A percentile compares a stretch with the other conserved stretches of the same genome.
phyloP scores from a whole-genome alignment of 1,140 invertebrate genomes.

The Colletes latitarsis region DNA sequence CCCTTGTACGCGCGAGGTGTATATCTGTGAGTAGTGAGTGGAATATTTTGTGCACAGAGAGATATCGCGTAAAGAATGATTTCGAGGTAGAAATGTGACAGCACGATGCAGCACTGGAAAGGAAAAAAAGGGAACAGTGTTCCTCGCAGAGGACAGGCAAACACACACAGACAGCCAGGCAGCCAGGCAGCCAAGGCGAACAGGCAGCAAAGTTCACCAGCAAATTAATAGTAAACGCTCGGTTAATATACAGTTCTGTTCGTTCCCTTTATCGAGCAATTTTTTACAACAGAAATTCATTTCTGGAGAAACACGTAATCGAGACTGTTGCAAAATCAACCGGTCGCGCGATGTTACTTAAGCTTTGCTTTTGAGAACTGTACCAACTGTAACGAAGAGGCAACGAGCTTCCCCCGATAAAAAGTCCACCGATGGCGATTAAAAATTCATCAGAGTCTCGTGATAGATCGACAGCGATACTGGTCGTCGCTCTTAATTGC shows the following conservation, averaged over 20 bases:
- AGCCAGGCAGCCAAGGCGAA: conserved; percentile 59
- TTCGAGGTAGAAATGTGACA: conserved; percentile 34
- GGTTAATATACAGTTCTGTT: no score
- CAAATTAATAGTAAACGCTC: neutral
- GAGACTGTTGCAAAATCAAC: no score
- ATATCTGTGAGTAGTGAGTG: conserved; percentile 30
- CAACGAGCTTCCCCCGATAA: neutral
- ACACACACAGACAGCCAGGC: conserved; percentile 57
- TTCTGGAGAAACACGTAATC: no score
- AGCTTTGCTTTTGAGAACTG: conserved; percentile 21
- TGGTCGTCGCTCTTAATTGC: no score
- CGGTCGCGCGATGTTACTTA: neutral
- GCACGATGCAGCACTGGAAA: conserved; percentile 44
- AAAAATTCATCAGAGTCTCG: no score
- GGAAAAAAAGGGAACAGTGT: conserved; percentile 40
- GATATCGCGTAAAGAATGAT: conserved; percentile 35
- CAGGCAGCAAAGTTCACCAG: conserved; percentile 37
- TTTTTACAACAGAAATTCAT: no score
- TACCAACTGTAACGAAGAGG: conserved; percentile 1
- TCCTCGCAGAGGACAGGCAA: conserved; percentile 45
- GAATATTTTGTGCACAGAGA: conserved; percentile 42
- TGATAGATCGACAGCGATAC: no score
- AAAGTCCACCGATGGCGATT: neutral
- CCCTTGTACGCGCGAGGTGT: neutral
- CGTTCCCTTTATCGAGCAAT: no score